Evolutionary conservation across 2,888 invertebrate genomes (phyloP).

Genomic region (Furcula furcula): DNA sequence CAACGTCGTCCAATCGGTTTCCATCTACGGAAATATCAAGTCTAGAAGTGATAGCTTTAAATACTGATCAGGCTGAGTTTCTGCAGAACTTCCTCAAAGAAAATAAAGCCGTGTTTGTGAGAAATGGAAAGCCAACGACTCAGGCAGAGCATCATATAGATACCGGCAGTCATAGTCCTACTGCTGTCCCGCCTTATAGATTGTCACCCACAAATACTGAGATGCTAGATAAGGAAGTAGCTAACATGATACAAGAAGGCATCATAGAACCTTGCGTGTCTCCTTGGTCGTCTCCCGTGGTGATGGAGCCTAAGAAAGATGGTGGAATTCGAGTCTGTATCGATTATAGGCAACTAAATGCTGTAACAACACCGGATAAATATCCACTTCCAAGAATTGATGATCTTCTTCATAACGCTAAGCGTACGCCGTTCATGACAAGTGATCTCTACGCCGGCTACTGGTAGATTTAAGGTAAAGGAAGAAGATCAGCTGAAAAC

Average conservation of each 20-base stretch:
- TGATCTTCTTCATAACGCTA: background rate
- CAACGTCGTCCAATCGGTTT: too few species aligned
- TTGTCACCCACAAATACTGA: background rate
- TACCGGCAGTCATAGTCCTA: background rate
- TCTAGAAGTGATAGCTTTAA: too few species aligned
- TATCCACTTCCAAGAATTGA: background rate
- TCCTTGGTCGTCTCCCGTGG: conserved; percentile 1
- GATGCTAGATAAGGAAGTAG: background rate
- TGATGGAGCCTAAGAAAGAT: background rate
- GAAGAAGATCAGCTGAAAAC: conserved; percentile 1
- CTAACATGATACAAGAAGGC: conserved; percentile 1
- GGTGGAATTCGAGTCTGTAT: background rate
- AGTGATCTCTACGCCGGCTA: background rate
- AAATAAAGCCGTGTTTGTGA: too few species aligned
- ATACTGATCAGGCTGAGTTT: too few species aligned
- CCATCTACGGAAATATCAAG: too few species aligned
- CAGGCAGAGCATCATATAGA: too few species aligned
- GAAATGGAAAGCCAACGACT: too few species aligned
- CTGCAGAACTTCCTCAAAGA: too few species aligned
- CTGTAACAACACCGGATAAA: background rate
- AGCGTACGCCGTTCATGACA: background rate
- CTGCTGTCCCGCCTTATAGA: conserved; percentile 1
- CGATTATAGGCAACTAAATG: background rate
- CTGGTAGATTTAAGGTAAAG: background rate
- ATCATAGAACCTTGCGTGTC: conserved; percentile 1